Evolutionary conservation across 2,888 invertebrate species (phyloP).

Genomic region (Cotesia congregata): DNA sequence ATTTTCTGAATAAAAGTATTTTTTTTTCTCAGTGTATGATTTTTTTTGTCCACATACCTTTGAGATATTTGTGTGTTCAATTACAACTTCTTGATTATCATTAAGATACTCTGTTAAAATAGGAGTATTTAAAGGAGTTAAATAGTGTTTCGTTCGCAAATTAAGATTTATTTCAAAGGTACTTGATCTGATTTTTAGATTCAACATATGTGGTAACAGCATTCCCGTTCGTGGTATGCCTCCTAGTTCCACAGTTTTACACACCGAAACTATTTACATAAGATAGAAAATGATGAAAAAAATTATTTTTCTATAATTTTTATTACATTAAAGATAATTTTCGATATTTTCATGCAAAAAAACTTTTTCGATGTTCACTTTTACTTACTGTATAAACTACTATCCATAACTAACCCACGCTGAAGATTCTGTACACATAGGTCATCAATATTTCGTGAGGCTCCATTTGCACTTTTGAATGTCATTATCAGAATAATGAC

Average conservation of each 20-base stretch:
- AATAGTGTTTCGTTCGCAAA: not conserved
- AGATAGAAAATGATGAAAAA: too few relatives aligned
- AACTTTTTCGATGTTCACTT: not conserved
- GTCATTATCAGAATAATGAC: too few relatives aligned
- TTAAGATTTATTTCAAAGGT: not conserved
- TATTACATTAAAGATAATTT: too few relatives aligned
- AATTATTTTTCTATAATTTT: too few relatives aligned
- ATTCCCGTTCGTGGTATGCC: not conserved
- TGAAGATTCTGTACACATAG: not conserved
- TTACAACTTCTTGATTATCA: not conserved
- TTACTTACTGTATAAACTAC: not conserved
- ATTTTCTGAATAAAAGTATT: too few relatives aligned
- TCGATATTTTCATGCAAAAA: too few relatives aligned
- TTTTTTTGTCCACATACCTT: not conserved
- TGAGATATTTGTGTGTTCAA: not conserved
- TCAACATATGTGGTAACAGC: not conserved
- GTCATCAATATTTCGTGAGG: not conserved
- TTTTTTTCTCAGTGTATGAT: too few relatives aligned
- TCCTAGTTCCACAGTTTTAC: not conserved
- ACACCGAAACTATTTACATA: not conserved
- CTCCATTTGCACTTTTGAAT: not conserved
- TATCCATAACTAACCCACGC: not conserved
- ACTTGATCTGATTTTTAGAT: not conserved
- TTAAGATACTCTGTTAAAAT: not conserved
- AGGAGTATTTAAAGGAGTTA: not conserved